A percentile compares a stretch with the other conserved stretches of the same genome.
phyloP scores from a whole-genome alignment of 2,113 vertebrate species.

The Phocoena phocoena region DNA sequence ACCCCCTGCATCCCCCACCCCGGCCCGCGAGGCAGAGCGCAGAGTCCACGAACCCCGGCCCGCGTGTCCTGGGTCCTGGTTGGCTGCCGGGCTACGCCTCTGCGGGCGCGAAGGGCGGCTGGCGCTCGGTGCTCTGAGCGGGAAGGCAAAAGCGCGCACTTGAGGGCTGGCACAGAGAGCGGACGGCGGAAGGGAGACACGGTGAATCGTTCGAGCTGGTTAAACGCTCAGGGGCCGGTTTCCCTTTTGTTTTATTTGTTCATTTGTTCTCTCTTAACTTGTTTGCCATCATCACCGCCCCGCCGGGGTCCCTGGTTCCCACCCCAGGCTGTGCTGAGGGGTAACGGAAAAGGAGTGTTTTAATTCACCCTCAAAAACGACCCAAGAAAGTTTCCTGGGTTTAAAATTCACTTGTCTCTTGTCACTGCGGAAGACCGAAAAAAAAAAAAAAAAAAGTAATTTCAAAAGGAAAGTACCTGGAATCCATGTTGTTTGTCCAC shows the following conservation, averaged over 20 bases:
- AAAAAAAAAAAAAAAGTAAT: neutral
- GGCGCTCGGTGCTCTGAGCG: neutral
- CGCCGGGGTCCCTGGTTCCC: neutral
- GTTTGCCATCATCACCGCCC: neutral
- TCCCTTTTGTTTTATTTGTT: neutral
- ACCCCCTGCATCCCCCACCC: accelerated
- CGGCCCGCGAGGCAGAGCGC: accelerated
- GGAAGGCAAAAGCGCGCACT: neutral
- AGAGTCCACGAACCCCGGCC: accelerated
- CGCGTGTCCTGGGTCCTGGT: accelerated
- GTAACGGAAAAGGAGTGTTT: neutral
- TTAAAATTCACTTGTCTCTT: neutral
- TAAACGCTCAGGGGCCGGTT: neutral
- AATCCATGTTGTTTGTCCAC: neutral
- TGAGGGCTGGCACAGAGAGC: accelerated
- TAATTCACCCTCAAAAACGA: neutral
- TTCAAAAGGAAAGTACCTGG: neutral
- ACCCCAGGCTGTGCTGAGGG: neutral
- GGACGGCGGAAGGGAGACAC: accelerated
- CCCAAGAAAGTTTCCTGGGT: neutral
- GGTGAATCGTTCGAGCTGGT: neutral
- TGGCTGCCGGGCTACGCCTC: neutral
- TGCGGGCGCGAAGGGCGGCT: neutral
- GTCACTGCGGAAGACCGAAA: neutral
- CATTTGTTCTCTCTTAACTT: neutral